Evolutionary conservation across 2,113 vertebrate genomes (phyloP).

Genomic region (Cyanoderma ruficeps): DNA sequence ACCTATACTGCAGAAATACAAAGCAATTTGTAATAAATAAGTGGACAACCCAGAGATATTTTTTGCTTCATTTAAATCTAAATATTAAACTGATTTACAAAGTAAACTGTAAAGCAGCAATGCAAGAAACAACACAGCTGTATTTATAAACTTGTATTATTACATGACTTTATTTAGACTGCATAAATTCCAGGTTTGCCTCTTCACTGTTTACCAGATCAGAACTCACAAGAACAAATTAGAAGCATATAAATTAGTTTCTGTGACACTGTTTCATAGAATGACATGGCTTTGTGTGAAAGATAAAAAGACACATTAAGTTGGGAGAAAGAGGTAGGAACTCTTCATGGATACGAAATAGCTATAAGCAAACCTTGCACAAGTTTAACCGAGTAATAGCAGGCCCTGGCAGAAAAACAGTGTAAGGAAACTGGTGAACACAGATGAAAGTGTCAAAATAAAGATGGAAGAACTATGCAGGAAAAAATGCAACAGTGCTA

Average conservation of each 20-base stretch:
- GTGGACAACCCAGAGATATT: neutral
- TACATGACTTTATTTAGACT: neutral
- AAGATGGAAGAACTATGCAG: constrained; percentile 20
- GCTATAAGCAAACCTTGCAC: neutral
- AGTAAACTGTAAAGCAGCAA: neutral
- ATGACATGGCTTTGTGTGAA: neutral
- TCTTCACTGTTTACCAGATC: neutral
- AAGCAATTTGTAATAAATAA: neutral
- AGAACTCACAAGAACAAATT: neutral
- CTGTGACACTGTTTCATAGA: neutral
- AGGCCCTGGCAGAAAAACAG: constrained; percentile 49
- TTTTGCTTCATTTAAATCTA: neutral
- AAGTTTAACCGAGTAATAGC: constrained; percentile 39
- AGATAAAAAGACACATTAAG: neutral
- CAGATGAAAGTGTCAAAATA: constrained; percentile 53
- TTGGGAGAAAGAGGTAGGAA: neutral
- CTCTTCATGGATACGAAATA: neutral
- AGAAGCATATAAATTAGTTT: neutral
- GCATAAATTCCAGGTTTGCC: neutral
- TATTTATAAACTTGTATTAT: neutral
- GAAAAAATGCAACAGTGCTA: constrained; percentile 3
- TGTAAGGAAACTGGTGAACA: constrained; percentile 54
- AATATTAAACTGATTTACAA: neutral
- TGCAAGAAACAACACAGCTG: neutral
- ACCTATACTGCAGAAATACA: neutral